phyloP scores from a whole-genome alignment of 30 jellyfish, hydroid and myxozoan genomes.

The Sanderia malayensis region DNA sequence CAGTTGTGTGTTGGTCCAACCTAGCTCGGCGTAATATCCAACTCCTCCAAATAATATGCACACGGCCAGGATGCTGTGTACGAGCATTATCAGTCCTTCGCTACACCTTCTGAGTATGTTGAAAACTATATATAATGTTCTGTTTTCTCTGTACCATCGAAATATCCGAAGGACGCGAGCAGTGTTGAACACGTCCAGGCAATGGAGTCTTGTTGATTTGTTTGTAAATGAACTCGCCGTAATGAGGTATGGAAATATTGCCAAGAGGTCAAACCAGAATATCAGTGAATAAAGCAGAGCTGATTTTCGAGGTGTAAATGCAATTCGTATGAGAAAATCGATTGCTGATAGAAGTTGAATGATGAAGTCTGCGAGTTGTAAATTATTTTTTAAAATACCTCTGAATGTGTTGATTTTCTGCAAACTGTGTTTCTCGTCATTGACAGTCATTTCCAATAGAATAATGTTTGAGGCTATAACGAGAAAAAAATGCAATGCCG shows the following conservation, averaged over 20 bases:
- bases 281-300: constrained; percentile 25
- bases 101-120: constrained; percentile 30
- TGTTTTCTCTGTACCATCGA: constrained; percentile 51
- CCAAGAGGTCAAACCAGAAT: constrained; percentile 42
- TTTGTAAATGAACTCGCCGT: background rate
- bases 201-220: constrained; percentile 5
- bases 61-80: constrained; percentile 39
- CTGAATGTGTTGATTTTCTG: background rate
- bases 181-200: constrained; percentile 47
- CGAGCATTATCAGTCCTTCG: constrained; percentile 45
- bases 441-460: background rate
- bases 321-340: constrained; percentile 39
- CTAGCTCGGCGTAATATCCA: constrained; percentile 55
- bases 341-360: constrained; percentile 25
- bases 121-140: constrained; percentile 21
- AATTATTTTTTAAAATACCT: background rate
- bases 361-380: constrained; percentile 11
- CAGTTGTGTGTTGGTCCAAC: constrained; percentile 32
- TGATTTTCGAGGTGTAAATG: constrained; percentile 28
- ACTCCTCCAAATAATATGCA: constrained; percentile 55
- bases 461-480: background rate
- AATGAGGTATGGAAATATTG: constrained; percentile 48
- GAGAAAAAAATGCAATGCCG: background rate
- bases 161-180: constrained; percentile 61
- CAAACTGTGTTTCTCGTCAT: background rate